Base-by-base conservation (phyloP, 2,888 invertebrate genomes). In the Octonoba sinensis region DNA sequence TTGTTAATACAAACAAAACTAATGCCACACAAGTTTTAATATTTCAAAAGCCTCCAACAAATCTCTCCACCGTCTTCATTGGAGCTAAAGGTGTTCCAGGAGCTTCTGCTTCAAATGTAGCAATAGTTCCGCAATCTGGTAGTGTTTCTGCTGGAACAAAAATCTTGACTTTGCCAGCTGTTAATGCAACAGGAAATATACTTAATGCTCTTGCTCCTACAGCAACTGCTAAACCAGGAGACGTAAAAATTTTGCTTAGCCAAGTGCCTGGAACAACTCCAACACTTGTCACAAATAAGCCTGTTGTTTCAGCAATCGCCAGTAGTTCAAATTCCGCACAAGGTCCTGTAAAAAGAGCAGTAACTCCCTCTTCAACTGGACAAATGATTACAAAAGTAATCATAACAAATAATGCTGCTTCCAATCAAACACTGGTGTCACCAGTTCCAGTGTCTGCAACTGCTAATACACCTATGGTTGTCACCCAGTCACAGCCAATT, bases 381-480 rank as follows among this genome's bases (percentile, higher is more conserved):
- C 83, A 83, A 54, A 72, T 79, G 70, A 65, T 83, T 13, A 83
- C 83, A 16, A 84, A 84, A 73, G 82, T 89, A 56, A 88, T 89
- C 60, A 88, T 88, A 75, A 87, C 88, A 4, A 88, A 87, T 84
- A 87, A 87, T 85, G 86, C 87, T 16, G 73, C 84, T 22, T 85
- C 87, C 74, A 87, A 86, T 85, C 87, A 87, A 78, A 86, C 76
- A 20, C 18, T 81, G 46, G 69, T 76, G 15, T 71, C 78, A 15
- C 83, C 79, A 18, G 71, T 81, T 18, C 69, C 85, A 13, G 82
- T 76, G n/a, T 78, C 79, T 36, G 69, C 84, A 8, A 49, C 84
- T 13, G 46, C 72, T 16, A 77, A 71, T 16, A 49, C 82, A 18
- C n/a, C 77, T 16, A 47, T 82, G 24, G 70, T 79, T 54, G 59